These are phyloP conservation scores for Pontoporia blainvillei DNA, from an alignment of 2,113 vertebrate genomes.

Conservation along the genomic window DNA sequence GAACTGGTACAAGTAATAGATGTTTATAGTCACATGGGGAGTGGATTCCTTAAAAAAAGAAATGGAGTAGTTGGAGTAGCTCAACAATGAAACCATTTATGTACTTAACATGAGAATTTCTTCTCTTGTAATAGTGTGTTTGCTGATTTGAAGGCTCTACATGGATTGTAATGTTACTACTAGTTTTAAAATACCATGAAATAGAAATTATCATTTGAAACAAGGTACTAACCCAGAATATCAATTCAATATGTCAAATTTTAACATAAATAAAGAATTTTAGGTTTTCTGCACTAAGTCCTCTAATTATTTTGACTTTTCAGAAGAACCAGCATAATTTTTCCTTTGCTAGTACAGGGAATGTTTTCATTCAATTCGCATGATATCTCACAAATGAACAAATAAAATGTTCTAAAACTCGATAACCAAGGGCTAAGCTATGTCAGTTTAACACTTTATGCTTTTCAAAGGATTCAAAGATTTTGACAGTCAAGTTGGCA, in stretches of 20 bases:
- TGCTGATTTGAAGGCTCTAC: neutral
- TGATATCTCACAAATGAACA: neutral
- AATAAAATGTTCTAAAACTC: neutral
- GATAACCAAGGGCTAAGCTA: neutral
- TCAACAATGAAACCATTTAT: neutral
- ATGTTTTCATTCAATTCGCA: neutral
- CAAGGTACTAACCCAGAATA: neutral
- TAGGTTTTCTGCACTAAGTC: neutral
- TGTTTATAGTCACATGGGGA: neutral
- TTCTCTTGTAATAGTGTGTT: neutral
- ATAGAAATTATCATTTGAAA: constrained; percentile 10
- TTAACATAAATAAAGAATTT: neutral
- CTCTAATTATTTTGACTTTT: constrained; percentile 38
- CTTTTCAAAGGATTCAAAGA: constrained; percentile 17
- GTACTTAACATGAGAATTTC: neutral
- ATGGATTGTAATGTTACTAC: neutral
- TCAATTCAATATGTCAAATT: neutral
- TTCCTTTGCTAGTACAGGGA: neutral
- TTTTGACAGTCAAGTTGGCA: neutral
- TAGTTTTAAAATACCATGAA: neutral
- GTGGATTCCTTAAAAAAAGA: too few relatives aligned
- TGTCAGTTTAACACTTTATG: neutral
- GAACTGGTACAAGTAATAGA: neutral
- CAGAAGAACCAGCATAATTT: neutral
- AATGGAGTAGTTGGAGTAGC: neutral